These are phyloP conservation scores for Pentalonia nigronervosa DNA, from an alignment of 1,140 invertebrate genomes.

Conservation along the genomic window DNA sequence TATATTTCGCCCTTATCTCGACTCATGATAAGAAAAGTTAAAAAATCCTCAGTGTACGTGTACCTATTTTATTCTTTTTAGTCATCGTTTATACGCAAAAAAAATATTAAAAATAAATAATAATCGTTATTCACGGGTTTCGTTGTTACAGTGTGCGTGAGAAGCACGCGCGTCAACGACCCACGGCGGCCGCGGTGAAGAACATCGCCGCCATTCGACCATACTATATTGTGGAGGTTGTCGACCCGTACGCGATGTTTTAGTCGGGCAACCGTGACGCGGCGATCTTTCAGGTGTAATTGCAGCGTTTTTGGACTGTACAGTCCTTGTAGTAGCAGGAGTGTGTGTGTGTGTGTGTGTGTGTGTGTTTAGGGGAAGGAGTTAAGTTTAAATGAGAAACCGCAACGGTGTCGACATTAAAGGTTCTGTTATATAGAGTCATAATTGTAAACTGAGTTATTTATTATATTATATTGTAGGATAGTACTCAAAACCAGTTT, in stretches of 20 bases:
- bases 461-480: neutral
- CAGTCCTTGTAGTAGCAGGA: neutral
- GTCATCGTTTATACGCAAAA: neutral
- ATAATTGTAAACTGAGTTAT: neutral
- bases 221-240: constrained; percentile 37
- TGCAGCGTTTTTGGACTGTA: constrained; percentile 40
- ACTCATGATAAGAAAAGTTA: neutral
- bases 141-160: neutral
- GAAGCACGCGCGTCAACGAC: constrained; percentile 35
- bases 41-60: neutral
- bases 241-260: constrained; percentile 28
- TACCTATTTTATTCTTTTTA: neutral
- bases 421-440: neutral
- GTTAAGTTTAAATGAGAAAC: neutral
- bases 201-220: neutral
- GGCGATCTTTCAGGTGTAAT: constrained; percentile 51
- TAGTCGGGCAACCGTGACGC: constrained; percentile 36
- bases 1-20: neutral
- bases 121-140: neutral
- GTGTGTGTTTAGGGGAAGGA: too few species aligned
- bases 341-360: too few species aligned
- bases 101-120: constrained; percentile 24
- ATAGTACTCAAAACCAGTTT: neutral
- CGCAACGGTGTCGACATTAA: neutral
- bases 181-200: constrained; percentile 29